Conservation (phyloP, 2,113 vertebrate genomes). For the Aspidoscelis tigris region DNA sequence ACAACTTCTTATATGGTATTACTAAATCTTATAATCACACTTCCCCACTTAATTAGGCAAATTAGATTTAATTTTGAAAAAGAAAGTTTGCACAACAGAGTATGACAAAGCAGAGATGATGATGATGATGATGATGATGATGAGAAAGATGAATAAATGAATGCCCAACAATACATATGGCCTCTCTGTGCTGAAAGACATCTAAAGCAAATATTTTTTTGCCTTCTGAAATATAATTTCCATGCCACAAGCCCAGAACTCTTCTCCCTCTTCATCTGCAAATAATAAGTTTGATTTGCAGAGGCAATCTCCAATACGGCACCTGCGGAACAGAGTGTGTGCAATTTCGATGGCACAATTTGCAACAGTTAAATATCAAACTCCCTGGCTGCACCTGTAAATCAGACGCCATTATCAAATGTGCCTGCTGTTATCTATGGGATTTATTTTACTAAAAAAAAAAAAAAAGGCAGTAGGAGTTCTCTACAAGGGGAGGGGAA, state of each 20-base stretch:
- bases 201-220: slow-evolving; percentile 20
- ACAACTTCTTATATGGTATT: no score
- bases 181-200: slow-evolving; percentile 37
- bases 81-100: slow-evolving; percentile 45
- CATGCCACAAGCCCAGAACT: slow-evolving; percentile 23
- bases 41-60: slow-evolving; percentile 56
- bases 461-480: slow-evolving; percentile 21
- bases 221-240: slow-evolving; percentile 45
- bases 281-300: slow-evolving; percentile 42
- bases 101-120: slow-evolving; percentile 37
- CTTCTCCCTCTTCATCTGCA: slow-evolving; percentile 36
- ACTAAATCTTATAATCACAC: slow-evolving; percentile 58
- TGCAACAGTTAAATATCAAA: slow-evolving; percentile 29
- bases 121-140: no score
- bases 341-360: slow-evolving; percentile 4
- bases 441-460: not conserved
- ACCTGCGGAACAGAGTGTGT: slow-evolving; percentile 26
- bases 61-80: slow-evolving; percentile 40
- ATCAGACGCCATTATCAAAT: slow-evolving; percentile 31
- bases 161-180: slow-evolving; percentile 50
- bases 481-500: not conserved
- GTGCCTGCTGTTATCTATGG: not conserved
- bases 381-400: slow-evolving; percentile 16
- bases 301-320: slow-evolving; percentile 34
- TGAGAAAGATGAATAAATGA: slow-evolving; percentile 33